A percentile compares a stretch with the other conserved stretches of the same genome.
Conservation (phyloP, 2,888 invertebrate genomes). For the Hedya salicella region DNA sequence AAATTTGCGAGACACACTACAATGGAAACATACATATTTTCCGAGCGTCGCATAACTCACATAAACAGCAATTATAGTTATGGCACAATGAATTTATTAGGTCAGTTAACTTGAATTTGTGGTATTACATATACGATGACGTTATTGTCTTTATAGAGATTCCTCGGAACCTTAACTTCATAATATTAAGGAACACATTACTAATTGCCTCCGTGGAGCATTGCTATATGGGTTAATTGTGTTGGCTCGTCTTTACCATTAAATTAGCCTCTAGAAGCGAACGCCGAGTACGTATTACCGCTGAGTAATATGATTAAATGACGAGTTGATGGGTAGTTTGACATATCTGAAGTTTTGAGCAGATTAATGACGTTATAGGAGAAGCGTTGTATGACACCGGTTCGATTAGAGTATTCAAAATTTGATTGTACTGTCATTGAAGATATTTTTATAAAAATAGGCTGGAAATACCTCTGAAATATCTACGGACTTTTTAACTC, state of each 20-base stretch:
- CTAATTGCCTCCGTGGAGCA: conserved; percentile 39
- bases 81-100: conserved; percentile 80
- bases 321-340: conserved; percentile 30
- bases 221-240: conserved; percentile 42
- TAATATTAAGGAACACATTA: conserved; percentile 28
- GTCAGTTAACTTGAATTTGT: conserved; percentile 78
- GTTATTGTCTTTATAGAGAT: conserved; percentile 55
- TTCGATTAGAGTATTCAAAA: neutral
- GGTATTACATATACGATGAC: conserved; percentile 58
- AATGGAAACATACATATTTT: conserved; percentile 59
- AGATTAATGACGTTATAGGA: conserved; percentile 11
- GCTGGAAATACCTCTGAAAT: no score
- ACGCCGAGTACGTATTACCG: conserved; percentile 36
- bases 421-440: no score
- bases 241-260: conserved; percentile 43
- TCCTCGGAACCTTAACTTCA: conserved; percentile 37
- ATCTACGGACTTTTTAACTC: no score
- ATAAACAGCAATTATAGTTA: conserved; percentile 70
- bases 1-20: conserved; percentile 31
- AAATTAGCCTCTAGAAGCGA: conserved; percentile 40
- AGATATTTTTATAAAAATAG: no score
- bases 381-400: neutral
- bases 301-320: conserved; percentile 38
- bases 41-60: conserved; percentile 67
- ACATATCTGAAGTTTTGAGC: conserved; percentile 12